A percentile compares a stretch with the other conserved stretches of the same genome.
Conservation (phyloP, 2,113 vertebrate genomes). For the Elachura formosa region DNA sequence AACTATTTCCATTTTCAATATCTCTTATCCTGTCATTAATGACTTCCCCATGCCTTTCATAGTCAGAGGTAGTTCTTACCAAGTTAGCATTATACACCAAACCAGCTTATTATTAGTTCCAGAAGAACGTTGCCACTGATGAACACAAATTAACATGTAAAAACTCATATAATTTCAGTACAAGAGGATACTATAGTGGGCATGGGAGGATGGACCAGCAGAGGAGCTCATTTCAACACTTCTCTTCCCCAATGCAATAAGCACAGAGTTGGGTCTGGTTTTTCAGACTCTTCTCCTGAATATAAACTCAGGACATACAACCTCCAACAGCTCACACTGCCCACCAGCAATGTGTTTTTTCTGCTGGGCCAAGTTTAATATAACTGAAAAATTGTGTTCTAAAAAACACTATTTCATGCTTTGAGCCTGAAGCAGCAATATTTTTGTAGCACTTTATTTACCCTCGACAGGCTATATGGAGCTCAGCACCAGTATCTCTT, state of each 20-base stretch:
- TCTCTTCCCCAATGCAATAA: not conserved
- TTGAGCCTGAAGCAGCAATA: not conserved
- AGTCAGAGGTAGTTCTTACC: not conserved
- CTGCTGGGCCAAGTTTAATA: not conserved
- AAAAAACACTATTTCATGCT: not conserved
- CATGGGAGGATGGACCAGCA: accelerated
- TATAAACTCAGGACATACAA: not conserved
- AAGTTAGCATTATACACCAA: not conserved
- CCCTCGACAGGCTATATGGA: not conserved
- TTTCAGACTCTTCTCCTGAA: not conserved
- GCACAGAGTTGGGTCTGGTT: not conserved
- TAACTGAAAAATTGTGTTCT: not conserved
- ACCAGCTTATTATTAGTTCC: not conserved
- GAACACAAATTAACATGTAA: not conserved
- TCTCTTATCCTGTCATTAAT: not conserved
- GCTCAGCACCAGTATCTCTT: not conserved
- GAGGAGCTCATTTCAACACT: not conserved
- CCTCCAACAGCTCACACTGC: not conserved
- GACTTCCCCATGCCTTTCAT: not conserved
- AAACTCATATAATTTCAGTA: not conserved
- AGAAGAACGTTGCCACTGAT: not conserved
- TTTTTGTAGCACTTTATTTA: not conserved
- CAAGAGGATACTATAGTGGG: not conserved
- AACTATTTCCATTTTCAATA: not conserved
- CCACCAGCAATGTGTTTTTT: not conserved